phyloP scores from a whole-genome alignment of 2,888 invertebrate genomes.

The Trichopoda pennipes region DNA sequence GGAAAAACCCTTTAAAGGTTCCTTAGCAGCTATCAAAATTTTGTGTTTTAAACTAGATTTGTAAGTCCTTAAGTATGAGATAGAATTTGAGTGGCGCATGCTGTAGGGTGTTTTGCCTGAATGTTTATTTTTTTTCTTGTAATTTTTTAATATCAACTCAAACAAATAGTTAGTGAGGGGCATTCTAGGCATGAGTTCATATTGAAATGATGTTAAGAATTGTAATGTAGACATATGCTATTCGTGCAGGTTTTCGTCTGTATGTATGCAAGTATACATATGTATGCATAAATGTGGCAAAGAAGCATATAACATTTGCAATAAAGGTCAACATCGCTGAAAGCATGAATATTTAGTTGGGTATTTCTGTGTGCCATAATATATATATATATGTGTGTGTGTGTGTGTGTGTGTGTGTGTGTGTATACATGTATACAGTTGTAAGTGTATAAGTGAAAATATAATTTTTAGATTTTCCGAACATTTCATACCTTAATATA shows the following conservation, averaged over 20 bases:
- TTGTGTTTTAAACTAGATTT: no score
- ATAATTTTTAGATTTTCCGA: no score
- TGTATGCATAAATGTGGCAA: not conserved
- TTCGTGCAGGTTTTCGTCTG: not conserved
- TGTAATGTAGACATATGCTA: slow-evolving; percentile 40
- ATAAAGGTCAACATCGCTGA: slow-evolving; percentile 52
- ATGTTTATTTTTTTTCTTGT: slow-evolving; percentile 1
- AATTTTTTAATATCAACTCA: slow-evolving; percentile 53
- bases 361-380: no score
- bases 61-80: no score
- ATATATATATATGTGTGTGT: no score
- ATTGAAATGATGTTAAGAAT: slow-evolving; percentile 12
- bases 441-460: no score
- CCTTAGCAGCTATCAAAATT: no score
- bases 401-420: no score
- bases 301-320: slow-evolving; percentile 3
- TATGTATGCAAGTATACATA: not conserved
- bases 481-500: no score
- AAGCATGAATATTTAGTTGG: slow-evolving; percentile 6
- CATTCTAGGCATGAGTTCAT: slow-evolving; percentile 10
- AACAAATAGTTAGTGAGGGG: slow-evolving; percentile 42
- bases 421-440: no score
- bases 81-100: no score
- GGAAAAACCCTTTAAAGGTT: no score
- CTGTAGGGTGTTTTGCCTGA: not conserved